phyloP scores from a whole-genome alignment of 1,140 invertebrate genomes.

The Stenopsyche tienmushanensis region DNA sequence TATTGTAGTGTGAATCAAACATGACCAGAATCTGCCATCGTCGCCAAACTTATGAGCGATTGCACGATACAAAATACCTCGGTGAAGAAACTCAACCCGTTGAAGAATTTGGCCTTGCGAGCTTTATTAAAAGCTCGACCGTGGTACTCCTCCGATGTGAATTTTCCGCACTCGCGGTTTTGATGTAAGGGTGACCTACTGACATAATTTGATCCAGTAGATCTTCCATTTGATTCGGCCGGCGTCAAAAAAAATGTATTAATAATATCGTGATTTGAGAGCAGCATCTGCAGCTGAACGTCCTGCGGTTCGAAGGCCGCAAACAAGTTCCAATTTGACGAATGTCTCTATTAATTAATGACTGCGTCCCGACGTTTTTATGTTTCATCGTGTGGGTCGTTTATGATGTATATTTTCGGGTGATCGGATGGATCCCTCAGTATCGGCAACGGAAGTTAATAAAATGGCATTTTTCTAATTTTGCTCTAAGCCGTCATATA shows the following conservation, averaged over 20 bases:
- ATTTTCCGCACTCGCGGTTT: conserved; percentile 3
- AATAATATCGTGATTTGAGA: not conserved
- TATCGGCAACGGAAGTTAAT: conserved; percentile 8
- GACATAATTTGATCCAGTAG: not conserved
- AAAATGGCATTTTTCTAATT: conserved; percentile 23
- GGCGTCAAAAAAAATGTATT: not conserved
- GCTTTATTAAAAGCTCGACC: conserved; percentile 25
- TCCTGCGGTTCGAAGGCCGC: not conserved
- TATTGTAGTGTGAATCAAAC: not conserved
- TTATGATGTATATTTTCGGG: not conserved
- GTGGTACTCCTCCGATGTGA: conserved; percentile 8
- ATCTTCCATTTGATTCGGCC: not conserved
- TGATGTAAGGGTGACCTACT: not conserved
- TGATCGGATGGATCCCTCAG: not conserved
- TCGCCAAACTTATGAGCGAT: not conserved
- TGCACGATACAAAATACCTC: not conserved
- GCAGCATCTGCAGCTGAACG: not conserved
- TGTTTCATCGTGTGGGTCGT: not conserved
- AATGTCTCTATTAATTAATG: conserved; percentile 1
- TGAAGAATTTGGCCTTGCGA: conserved; percentile 11
- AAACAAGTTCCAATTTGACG: not conserved
- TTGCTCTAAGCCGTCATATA: not conserved
- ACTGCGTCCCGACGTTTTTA: not conserved
- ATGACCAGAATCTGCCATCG: not conserved
- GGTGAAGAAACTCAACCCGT: not conserved